Conservation (phyloP, 1,140 invertebrate genomes). For the Caenorhabditis latens region DNA sequence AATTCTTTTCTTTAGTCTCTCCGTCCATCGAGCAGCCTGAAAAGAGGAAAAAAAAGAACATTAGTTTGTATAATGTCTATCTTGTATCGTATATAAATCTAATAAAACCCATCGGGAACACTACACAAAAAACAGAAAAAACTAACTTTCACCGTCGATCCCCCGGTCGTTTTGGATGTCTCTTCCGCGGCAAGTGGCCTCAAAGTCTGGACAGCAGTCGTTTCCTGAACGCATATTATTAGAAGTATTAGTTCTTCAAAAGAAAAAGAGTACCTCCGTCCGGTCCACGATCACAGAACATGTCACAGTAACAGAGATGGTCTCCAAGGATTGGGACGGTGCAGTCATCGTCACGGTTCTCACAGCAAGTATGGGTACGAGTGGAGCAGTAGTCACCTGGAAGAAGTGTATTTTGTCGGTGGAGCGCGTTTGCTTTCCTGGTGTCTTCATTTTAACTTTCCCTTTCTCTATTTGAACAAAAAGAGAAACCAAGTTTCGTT, state of each 20-base stretch:
- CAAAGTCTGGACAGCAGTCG: conserved; percentile 74
- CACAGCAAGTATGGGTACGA: conserved; percentile 66
- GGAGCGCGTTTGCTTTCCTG: no score
- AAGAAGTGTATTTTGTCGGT: background rate
- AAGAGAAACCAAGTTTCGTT: background rate
- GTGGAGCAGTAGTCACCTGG: conserved; percentile 69
- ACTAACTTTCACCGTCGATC: conserved; percentile 35
- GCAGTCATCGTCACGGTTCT: conserved; percentile 70
- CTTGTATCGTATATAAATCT: conserved; percentile 17
- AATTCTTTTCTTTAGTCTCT: conserved; percentile 67
- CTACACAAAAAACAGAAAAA: background rate
- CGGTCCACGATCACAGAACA: conserved; percentile 70
- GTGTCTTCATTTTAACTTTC: no score
- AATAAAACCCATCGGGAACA: background rate
- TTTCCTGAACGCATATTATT: conserved; percentile 61
- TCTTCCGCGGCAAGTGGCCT: conserved; percentile 65
- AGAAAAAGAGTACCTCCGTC: conserved; percentile 55
- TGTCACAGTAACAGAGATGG: conserved; percentile 73
- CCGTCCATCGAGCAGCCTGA: conserved; percentile 66
- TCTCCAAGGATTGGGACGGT: conserved; percentile 71
- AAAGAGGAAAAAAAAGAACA: conserved; percentile 60
- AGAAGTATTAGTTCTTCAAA: background rate
- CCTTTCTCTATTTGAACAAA: no score
- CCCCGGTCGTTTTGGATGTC: conserved; percentile 28
- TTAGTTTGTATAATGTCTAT: conserved; percentile 35